phyloP scores from a whole-genome alignment of 2,888 invertebrate genomes.

The Isoperla grammatica region DNA sequence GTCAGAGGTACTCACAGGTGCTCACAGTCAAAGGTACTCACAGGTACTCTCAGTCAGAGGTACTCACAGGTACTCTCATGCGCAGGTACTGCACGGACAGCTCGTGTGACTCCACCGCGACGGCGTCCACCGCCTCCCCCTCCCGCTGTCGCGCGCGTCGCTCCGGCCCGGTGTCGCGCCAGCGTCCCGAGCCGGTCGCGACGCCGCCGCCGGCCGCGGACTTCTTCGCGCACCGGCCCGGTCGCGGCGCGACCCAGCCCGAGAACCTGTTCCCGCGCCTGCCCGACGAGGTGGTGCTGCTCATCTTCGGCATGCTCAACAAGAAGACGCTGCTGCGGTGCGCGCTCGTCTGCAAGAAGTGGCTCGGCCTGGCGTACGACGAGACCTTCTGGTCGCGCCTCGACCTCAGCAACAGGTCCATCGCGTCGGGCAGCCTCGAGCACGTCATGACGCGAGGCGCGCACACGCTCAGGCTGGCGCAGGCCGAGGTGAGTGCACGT shows the following conservation, averaged over 20 bases:
- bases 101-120: too few relatives aligned
- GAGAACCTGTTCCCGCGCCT: constrained; percentile 63
- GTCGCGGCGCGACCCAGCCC: constrained; percentile 33
- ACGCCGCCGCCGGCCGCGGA: too few relatives aligned
- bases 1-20: too few relatives aligned
- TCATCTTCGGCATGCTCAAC: constrained; percentile 77
- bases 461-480: constrained; percentile 68
- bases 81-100: constrained; percentile 38
- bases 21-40: too few relatives aligned
- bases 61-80: too few relatives aligned
- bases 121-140: too few relatives aligned
- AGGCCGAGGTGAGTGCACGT: constrained; percentile 59
- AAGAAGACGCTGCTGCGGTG: constrained; percentile 66
- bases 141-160: too few relatives aligned
- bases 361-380: constrained; percentile 72
- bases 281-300: constrained; percentile 82
- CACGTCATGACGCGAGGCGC: constrained; percentile 73
- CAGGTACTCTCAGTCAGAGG: too few relatives aligned
- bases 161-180: too few relatives aligned
- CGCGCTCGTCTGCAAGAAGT: constrained; percentile 69
- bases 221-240: constrained; percentile 21
- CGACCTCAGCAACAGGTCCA: constrained; percentile 66
- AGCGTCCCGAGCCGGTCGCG: too few relatives aligned
- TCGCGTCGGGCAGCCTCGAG: constrained; percentile 64
- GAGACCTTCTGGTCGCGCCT: constrained; percentile 82